Percentiles rank a stretch among this genome's conserved stretches.
Conservation (phyloP, 2,797 vertebrate species). For the Pangasius larnaudii region DNA sequence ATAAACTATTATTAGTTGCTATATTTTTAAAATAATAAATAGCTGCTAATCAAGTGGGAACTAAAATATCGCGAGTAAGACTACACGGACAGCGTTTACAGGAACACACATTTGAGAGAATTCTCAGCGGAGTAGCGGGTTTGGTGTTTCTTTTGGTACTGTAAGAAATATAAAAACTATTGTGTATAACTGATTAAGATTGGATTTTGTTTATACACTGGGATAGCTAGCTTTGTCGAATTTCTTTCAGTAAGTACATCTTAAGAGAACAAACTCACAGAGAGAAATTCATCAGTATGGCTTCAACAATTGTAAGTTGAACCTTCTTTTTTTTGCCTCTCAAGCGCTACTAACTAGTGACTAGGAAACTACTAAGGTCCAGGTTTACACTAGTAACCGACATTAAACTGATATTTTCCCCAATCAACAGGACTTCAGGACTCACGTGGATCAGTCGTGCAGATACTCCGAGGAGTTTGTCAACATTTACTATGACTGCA, state of each 20-base stretch:
- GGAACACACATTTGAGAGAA: not conserved
- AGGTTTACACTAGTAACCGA: not conserved
- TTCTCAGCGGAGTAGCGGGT: rapidly evolving
- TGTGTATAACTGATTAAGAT: not conserved
- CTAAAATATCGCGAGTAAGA: not conserved
- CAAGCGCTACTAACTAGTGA: not conserved
- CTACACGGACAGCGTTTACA: not conserved
- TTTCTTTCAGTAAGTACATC: not conserved
- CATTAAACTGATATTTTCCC: not conserved
- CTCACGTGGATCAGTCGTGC: conserved; percentile 91
- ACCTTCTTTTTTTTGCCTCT: not conserved
- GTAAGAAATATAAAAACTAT: too few species aligned
- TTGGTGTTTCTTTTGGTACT: not conserved
- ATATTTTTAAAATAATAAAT: not conserved
- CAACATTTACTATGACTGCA: conserved; percentile 95
- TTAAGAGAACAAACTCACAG: not conserved
- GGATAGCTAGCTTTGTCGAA: not conserved
- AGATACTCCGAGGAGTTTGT: conserved; percentile 95
- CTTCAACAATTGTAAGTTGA: conserved; percentile 69
- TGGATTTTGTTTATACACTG: not conserved
- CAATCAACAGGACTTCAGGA: conserved; percentile 86
- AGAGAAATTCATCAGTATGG: conserved; percentile 60
- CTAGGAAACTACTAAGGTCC: not conserved
- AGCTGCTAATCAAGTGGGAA: conserved; percentile 12
- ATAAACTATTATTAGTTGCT: not conserved